Evolutionary conservation across 2,797 vertebrate species (phyloP).

Genomic region (Sternarchorhynchus goeldii): DNA sequence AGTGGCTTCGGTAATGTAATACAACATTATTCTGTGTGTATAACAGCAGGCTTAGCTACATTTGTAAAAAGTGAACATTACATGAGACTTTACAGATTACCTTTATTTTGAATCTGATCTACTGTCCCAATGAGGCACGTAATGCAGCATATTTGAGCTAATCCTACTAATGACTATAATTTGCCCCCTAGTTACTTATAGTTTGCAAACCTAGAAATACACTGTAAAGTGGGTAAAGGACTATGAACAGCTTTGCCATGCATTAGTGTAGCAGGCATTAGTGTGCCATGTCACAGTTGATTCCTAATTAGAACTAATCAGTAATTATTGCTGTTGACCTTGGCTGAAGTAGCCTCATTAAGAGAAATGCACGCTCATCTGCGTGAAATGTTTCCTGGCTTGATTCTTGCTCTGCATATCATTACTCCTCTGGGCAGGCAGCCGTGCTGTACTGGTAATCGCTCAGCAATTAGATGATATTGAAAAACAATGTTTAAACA

Average conservation of each 20-base stretch:
- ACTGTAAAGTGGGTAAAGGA: too few relatives aligned
- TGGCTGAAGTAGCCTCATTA: constrained; percentile 16
- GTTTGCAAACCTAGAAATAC: too few relatives aligned
- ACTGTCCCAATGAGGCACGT: too few relatives aligned
- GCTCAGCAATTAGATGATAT: too few relatives aligned
- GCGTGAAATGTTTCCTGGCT: neutral
- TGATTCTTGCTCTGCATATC: neutral
- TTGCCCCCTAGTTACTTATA: too few relatives aligned
- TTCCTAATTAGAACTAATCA: constrained; percentile 22
- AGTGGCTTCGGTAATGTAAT: neutral
- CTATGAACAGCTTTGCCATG: too few relatives aligned
- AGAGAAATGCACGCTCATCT: neutral
- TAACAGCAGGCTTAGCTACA: neutral
- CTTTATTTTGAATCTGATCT: too few relatives aligned
- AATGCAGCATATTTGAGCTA: too few relatives aligned
- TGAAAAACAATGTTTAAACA: too few relatives aligned
- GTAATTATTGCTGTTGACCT: constrained; percentile 34
- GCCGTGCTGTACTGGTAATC: neutral
- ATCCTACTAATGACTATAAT: too few relatives aligned
- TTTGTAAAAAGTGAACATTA: neutral
- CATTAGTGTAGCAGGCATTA: too few relatives aligned
- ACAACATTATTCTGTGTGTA: neutral
- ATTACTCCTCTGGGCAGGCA: neutral
- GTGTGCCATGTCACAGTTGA: neutral
- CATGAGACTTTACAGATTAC: too few relatives aligned